Percentiles rank a stretch among this genome's conserved stretches.
Conservation (phyloP, 2,888 invertebrate genomes). For the Drosophila planitibia region DNA sequence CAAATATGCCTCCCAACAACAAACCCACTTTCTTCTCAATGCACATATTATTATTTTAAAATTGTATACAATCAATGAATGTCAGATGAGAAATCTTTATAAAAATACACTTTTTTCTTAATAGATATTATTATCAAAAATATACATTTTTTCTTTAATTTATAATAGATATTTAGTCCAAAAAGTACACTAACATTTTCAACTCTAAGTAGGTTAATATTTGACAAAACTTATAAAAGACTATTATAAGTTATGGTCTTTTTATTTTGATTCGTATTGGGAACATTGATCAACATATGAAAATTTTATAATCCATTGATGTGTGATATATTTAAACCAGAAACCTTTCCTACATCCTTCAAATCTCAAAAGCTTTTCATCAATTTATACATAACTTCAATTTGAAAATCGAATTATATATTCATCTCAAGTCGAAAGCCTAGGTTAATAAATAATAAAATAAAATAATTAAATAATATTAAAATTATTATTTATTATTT, state of each 20-base stretch:
- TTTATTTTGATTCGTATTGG: background rate
- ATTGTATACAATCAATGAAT: background rate
- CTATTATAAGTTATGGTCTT: too few relatives aligned
- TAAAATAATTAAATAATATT: background rate
- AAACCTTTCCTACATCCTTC: background rate
- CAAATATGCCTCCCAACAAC: background rate
- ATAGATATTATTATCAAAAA: background rate
- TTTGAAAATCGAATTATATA: background rate
- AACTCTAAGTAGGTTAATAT: background rate
- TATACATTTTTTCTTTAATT: background rate
- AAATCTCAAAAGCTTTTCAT: background rate
- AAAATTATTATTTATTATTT: background rate
- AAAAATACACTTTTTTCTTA: background rate
- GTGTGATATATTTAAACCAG: background rate
- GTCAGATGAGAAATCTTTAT: background rate
- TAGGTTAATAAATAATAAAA: background rate
- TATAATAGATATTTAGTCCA: background rate
- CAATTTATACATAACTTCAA: fast-evolving
- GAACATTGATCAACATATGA: background rate
- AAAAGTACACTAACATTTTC: background rate
- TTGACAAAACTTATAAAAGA: background rate
- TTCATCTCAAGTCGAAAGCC: background rate
- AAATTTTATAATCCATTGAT: background rate
- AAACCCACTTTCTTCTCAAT: background rate
- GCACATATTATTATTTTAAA: background rate